Evolutionary conservation across 2,113 vertebrate species (phyloP).

Genomic region (Etia nguti): DNA sequence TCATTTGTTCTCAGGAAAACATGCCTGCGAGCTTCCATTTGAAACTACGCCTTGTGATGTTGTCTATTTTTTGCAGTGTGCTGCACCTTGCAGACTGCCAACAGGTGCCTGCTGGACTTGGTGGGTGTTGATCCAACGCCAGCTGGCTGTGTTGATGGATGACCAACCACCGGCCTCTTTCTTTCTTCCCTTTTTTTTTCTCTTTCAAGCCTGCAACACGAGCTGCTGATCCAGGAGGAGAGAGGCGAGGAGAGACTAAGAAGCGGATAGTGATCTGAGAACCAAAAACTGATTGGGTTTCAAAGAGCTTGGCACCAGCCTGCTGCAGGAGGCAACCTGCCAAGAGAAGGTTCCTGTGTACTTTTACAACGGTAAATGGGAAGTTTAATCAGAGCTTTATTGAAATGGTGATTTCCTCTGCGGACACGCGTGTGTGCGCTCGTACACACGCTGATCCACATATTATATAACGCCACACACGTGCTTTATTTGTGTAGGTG

Average conservation of each 20-base stretch:
- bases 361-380: slow-evolving; percentile 64
- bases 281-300: slow-evolving; percentile 75
- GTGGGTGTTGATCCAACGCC: slow-evolving; percentile 56
- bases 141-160: slow-evolving; percentile 55
- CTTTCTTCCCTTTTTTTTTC: not conserved
- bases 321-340: slow-evolving; percentile 63
- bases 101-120: slow-evolving; percentile 63
- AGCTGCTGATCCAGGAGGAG: slow-evolving; percentile 41
- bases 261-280: slow-evolving; percentile 69
- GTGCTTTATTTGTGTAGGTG: slow-evolving; percentile 19
- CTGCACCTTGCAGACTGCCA: slow-evolving; percentile 63
- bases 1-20: not conserved
- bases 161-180: slow-evolving; percentile 41
- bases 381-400: slow-evolving; percentile 70
- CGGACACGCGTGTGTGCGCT: not conserved
- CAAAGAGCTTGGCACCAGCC: slow-evolving; percentile 71
- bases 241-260: slow-evolving; percentile 48
- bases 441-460: not conserved
- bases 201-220: not conserved
- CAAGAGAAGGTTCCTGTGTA: slow-evolving; percentile 68
- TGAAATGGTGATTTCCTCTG: slow-evolving; percentile 67
- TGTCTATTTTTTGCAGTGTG: slow-evolving; percentile 27
- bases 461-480: slow-evolving; percentile 31
- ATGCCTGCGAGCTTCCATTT: not conserved
- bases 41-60: not conserved